phyloP scores from a whole-genome alignment of 2,113 vertebrate species.

The Carettochelys insculpta region DNA sequence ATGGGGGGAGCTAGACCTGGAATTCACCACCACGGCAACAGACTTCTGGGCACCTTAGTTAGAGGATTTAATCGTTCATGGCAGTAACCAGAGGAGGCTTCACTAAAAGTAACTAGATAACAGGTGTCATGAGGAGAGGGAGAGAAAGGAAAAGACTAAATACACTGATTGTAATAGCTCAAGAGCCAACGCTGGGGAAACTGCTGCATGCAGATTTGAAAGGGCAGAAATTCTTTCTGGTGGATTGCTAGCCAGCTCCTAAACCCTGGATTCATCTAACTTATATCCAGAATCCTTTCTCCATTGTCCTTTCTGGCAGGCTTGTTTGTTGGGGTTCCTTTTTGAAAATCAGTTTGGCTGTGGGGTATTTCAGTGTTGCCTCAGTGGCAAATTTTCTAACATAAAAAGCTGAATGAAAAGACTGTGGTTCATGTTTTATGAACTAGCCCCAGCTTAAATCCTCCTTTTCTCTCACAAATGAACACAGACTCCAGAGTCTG shows the following conservation, averaged over 20 bases:
- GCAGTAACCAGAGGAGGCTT: neutral
- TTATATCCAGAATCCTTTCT: conserved; percentile 8
- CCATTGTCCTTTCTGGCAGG: neutral
- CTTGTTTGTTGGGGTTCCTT: conserved; percentile 18
- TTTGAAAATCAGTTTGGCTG: conserved; percentile 5
- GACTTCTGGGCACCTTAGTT: neutral
- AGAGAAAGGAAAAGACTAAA: neutral
- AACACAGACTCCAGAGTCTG: neutral
- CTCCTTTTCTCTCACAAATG: conserved; percentile 36
- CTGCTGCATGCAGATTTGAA: conserved; percentile 5
- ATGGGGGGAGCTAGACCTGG: conserved; percentile 19
- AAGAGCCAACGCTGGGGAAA: conserved; percentile 49
- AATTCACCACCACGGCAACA: conserved; percentile 37
- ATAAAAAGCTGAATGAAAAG: conserved; percentile 25
- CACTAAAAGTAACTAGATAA: conserved; percentile 40
- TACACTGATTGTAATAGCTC: conserved; percentile 2
- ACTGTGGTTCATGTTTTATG: conserved; percentile 40
- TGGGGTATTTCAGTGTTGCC: conserved; percentile 29
- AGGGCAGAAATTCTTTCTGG: conserved; percentile 9
- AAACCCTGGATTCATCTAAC: conserved; percentile 25
- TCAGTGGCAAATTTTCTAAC: conserved; percentile 32
- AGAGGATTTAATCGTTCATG: neutral
- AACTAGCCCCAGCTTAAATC: conserved; percentile 26
- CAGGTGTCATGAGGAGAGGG: neutral
- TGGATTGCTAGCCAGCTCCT: conserved; percentile 35